phyloP scores from a whole-genome alignment of 2,888 invertebrate genomes.

The Hirudinaria manillensis region DNA sequence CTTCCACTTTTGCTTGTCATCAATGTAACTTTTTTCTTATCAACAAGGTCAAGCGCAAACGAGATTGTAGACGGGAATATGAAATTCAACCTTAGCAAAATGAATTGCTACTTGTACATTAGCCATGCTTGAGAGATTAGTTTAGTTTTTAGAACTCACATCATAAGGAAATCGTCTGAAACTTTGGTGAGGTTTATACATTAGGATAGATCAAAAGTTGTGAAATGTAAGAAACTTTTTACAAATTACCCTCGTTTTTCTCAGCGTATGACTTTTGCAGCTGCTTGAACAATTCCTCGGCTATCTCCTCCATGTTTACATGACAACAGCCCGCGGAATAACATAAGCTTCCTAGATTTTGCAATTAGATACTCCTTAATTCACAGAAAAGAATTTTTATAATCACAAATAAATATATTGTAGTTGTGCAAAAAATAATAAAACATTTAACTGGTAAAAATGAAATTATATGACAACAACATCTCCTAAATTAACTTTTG shows the following conservation, averaged over 20 bases:
- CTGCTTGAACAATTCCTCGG: slow-evolving; percentile 12
- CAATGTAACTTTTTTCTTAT: slow-evolving; percentile 9
- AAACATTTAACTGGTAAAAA: too few species aligned
- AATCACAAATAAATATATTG: too few species aligned
- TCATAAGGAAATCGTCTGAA: slow-evolving; percentile 5
- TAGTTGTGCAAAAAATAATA: too few species aligned
- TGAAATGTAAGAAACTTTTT: too few species aligned
- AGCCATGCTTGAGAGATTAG: background rate
- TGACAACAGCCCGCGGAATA: too few species aligned
- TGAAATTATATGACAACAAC: too few species aligned
- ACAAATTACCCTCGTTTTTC: background rate
- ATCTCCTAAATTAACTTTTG: too few species aligned
- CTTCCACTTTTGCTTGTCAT: slow-evolving; percentile 11
- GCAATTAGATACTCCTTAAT: too few species aligned
- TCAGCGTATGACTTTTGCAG: background rate
- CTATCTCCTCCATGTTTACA: slow-evolving; percentile 11
- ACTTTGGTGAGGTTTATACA: background rate
- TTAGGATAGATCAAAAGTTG: background rate
- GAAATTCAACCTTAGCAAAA: slow-evolving; percentile 4
- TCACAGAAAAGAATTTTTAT: too few species aligned
- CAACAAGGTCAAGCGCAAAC: slow-evolving; percentile 10
- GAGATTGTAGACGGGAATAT: background rate
- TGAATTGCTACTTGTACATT: background rate
- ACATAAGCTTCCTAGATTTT: too few species aligned
- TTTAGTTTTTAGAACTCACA: slow-evolving; percentile 8